Conservation (phyloP, 2,797 vertebrate genomes). For the Chelon auratus region DNA sequence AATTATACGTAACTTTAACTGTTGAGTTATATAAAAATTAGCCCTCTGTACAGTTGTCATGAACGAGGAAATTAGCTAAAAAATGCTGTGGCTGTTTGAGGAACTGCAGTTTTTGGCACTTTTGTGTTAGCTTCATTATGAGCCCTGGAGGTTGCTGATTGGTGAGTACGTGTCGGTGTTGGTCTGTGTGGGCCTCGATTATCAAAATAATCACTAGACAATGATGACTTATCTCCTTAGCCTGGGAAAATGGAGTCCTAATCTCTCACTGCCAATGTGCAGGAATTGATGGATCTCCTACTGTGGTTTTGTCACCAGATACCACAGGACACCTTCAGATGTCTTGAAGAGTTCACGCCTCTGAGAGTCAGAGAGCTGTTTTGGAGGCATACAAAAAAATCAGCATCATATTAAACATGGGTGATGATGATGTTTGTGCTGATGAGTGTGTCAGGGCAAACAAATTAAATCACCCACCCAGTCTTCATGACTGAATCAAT, state of each 20-base stretch:
- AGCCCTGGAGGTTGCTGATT: not conserved
- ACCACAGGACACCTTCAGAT: not conserved
- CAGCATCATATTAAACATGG: not conserved
- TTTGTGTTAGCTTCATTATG: not conserved
- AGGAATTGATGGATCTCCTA: not conserved
- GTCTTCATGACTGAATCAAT: not conserved
- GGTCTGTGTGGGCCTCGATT: not conserved
- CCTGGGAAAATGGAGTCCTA: not conserved
- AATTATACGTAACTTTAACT: no score
- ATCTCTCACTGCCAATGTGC: not conserved
- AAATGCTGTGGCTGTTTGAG: no score
- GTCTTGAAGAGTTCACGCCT: not conserved
- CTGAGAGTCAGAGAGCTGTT: not conserved
- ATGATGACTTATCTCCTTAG: not conserved
- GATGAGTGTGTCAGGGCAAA: not conserved
- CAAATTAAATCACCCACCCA: not conserved
- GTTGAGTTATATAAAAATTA: no score
- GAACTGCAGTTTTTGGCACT: no score
- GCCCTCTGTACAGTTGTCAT: no score
- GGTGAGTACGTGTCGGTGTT: not conserved
- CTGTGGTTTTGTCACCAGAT: not conserved
- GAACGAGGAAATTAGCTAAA: no score
- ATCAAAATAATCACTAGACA: not conserved
- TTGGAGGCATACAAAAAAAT: not conserved
- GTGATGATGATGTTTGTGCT: not conserved